Evolutionary conservation across 2,113 vertebrate species (phyloP), one percentile per base, ranked within the genome.

Genomic region (Phrynosoma platyrhinos): DNA sequence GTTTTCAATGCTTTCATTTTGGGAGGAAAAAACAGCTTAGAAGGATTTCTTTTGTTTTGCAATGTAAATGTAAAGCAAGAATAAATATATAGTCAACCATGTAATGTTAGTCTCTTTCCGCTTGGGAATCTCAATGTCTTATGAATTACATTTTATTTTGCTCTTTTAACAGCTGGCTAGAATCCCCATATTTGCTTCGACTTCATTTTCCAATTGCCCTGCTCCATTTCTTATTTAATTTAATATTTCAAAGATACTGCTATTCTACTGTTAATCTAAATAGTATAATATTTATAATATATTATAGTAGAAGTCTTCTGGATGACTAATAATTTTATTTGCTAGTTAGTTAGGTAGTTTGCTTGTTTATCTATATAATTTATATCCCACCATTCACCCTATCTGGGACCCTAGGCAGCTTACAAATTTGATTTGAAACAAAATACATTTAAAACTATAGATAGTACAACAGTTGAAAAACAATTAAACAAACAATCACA

Each of bases 61-160:
- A 89, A 90, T 82, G 25, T 80, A 93, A 88, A 88, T 3, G 12
- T 72, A 87, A 90, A 93, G 83, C 87, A 88, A 89, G 64, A 72
- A 69, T 8, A 84, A 79, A 78, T 36, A 68, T 27, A 55, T 4
- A 82, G n/a, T 47, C 23, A 90, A 81, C 27, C 42, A 4, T 83
- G 20, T 85, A 83, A 92, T 90, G 82, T 21, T 36, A 89, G 23
- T 9, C 62, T 92, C 5, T 91, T 82, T 27, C 74, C 78, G 83
- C 27, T 84, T 47, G 25, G 90, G 80, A 83, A 79, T 90, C 16
- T 58, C 80, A 27, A 4, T 90, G 36, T 10, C 88, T 91, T 91
- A 85, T 32, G 87, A 89, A 75, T 4, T 30, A 66, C 71, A 81
- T 58, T 27, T n/a, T 90, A n/a, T n/a, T 32, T 83, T 14, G 75